Conservation (phyloP, 92 coral and sea anemone genomes). For the Epizoanthus scotinus region DNA sequence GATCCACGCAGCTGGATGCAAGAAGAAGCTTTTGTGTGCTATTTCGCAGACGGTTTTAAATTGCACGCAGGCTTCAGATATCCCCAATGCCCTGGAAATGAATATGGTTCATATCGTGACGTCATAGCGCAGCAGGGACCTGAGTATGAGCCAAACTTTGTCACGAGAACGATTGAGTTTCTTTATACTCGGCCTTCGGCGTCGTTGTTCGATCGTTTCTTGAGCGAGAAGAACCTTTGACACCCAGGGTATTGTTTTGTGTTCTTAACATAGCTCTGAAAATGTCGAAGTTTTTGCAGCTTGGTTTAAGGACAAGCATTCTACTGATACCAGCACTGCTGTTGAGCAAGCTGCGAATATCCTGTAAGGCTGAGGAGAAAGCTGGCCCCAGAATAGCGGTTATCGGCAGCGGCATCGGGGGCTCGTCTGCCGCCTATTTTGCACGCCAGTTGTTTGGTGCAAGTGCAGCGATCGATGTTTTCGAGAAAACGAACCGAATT, state of each 20-base stretch:
- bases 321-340: slow-evolving; percentile 62
- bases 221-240: no score
- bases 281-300: slow-evolving; percentile 6
- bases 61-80: no score
- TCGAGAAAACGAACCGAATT: slow-evolving; percentile 75
- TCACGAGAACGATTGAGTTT: no score
- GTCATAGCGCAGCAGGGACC: no score
- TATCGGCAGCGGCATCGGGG: slow-evolving; percentile 90
- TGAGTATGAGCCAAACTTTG: no score
- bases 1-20: no score
- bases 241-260: neutral
- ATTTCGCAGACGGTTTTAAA: no score
- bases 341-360: slow-evolving; percentile 41
- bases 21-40: no score
- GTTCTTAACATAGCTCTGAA: neutral
- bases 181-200: no score
- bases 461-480: slow-evolving; percentile 80
- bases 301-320: slow-evolving; percentile 65
- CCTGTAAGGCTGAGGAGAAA: slow-evolving; percentile 47
- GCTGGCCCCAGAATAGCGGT: slow-evolving; percentile 66
- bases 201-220: no score
- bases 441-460: slow-evolving; percentile 81
- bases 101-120: no score
- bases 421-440: slow-evolving; percentile 80
- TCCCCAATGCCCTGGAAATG: no score